These are phyloP conservation scores for Hoplodrina ambigua DNA, from an alignment of 2,888 invertebrate genomes.

Conservation along the genomic window DNA sequence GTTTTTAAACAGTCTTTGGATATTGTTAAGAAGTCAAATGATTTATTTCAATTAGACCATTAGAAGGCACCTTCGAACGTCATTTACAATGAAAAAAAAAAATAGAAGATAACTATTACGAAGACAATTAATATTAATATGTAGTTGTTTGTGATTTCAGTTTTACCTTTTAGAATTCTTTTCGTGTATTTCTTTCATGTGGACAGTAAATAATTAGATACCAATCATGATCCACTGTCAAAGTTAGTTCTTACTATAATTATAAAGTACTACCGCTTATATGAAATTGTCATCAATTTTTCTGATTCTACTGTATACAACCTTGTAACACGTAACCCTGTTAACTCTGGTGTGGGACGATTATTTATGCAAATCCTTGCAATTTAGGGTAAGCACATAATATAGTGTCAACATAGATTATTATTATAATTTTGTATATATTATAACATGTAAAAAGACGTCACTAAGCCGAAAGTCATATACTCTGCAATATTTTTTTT, in stretches of 20 bases:
- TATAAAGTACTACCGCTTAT: constrained; percentile 17
- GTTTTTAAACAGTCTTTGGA: constrained; percentile 11
- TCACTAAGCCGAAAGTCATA: neutral
- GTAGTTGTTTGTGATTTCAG: constrained; percentile 15
- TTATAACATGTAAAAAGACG: neutral
- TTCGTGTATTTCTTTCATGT: constrained; percentile 3
- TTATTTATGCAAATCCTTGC: neutral
- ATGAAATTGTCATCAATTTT: neutral
- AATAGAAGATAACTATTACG: neutral
- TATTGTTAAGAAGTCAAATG: neutral
- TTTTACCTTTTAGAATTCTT: constrained; percentile 30
- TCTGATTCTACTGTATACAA: constrained; percentile 9
- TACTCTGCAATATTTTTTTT: neutral
- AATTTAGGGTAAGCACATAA: neutral
- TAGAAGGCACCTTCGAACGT: too few species aligned
- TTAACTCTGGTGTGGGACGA: neutral
- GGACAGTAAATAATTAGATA: constrained; percentile 4
- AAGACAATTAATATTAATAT: constrained; percentile 10
- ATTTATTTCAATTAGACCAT: too few species aligned
- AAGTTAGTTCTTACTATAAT: neutral
- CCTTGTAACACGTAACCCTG: neutral
- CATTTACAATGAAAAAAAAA: too few species aligned
- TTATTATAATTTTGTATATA: neutral
- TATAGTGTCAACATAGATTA: neutral
- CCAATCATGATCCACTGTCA: constrained; percentile 8